Evolutionary conservation across 2,888 invertebrate species (phyloP), one percentile per base, ranked within the genome.

Genomic region (Hyposoter dolosus): DNA sequence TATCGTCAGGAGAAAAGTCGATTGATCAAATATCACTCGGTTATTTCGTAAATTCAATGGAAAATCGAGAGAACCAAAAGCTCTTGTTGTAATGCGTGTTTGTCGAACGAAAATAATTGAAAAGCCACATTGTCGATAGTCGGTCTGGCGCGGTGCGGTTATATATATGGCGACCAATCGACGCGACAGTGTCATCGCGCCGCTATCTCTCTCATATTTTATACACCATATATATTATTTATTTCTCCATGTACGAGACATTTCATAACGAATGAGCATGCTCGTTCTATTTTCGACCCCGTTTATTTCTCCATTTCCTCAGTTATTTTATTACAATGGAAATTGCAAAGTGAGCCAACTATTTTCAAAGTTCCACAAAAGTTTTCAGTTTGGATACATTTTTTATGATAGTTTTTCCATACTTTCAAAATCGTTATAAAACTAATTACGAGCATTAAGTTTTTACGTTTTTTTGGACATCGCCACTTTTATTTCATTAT

Each of bases 91-190:
- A 32, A 56, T 65, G 53, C 53, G 75, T 85, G 75, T 85, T 85
- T 82, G 75, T 28, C 82, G 69, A 65, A 53, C 75, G 78, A 85
- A 82, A 85, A 85, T 85, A 85, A 85, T 85, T 85, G 85, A 69
- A 82, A 82, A 82, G 74, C 79, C 68, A 69, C 50, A 71, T 79
- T 71, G 63, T 45, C 65, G 50, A 60, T 50, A 65, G 80, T 75
- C 75, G 75, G 66, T 79, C 47, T 75, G 75, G 75, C 66, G 72
- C 50, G 40, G 23, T 74, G 75, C 65, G 74, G 82, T 82, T 69
- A 40, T 82, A 66, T 82, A 66, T 81, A 65, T n/a, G 65, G 47
- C 71, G 72, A 81, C 72, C 60, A 40, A 65, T 35, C 72, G 72
- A 74, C 74, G 78, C 77, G 43, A 66, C 78, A 53, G n/a, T 50